phyloP scores from a whole-genome alignment of 2,113 vertebrate genomes.

The Struthidea cinerea region DNA sequence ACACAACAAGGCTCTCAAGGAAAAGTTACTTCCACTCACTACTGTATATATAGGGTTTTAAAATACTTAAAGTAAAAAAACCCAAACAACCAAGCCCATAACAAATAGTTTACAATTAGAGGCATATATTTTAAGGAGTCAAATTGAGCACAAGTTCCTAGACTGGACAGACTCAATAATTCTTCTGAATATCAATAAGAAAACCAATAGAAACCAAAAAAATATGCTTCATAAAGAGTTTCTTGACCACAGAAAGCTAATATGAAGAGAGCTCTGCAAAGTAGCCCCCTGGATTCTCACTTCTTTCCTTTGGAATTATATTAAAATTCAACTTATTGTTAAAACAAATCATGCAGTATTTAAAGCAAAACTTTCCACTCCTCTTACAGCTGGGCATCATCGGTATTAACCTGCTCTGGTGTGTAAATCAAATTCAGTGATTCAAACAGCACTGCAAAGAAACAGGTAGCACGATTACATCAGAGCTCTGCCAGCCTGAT shows the following conservation, averaged over 20 bases:
- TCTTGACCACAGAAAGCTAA: not conserved
- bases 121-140: not conserved
- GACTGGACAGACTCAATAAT: not conserved
- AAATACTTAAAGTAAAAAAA: not conserved
- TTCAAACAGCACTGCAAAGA: not conserved
- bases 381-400: not conserved
- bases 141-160: not conserved
- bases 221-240: not conserved
- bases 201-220: not conserved
- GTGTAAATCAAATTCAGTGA: not conserved
- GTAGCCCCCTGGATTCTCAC: not conserved
- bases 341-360: not conserved
- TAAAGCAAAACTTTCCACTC: not conserved
- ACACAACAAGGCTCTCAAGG: not conserved
- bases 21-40: not conserved
- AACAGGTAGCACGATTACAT: fast-evolving
- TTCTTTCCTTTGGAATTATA: not conserved
- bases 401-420: not conserved
- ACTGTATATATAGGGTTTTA: not conserved
- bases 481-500: not conserved
- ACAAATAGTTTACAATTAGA: not conserved
- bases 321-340: not conserved
- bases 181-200: not conserved
- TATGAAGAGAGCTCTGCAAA: not conserved
- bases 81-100: not conserved